Conservation (phyloP, 2,797 vertebrate species). For the Naso thynnoides region DNA sequence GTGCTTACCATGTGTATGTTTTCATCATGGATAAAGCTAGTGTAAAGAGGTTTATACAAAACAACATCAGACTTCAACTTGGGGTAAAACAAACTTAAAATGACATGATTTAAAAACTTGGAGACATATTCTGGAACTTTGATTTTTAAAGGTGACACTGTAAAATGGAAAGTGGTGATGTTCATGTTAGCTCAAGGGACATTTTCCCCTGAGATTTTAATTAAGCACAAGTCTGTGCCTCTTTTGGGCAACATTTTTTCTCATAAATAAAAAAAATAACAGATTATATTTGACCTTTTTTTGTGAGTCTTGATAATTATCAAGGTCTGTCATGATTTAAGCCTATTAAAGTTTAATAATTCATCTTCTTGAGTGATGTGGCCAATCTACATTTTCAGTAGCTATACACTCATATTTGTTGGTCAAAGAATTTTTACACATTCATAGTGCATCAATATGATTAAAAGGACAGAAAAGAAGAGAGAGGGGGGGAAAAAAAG, state of each 20-base stretch:
- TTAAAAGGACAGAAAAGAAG: not conserved
- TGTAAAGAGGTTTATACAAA: not conserved
- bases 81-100: not conserved
- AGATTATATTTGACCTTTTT: not conserved
- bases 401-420: not conserved
- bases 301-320: not conserved
- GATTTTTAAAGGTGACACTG: constrained; percentile 67
- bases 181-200: constrained; percentile 38
- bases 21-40: not conserved
- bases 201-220: constrained; percentile 5
- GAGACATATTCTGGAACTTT: not conserved
- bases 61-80: not conserved
- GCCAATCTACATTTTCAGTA: not conserved
- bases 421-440: not conserved
- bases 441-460: not conserved
- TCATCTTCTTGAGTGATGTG: not conserved
- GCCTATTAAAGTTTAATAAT: not conserved
- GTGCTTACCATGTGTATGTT: not conserved
- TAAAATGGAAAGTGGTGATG: constrained; percentile 41
- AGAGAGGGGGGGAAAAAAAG: not conserved
- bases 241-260: not conserved
- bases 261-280: not conserved
- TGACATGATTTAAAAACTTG: not conserved
- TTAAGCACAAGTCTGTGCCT: not conserved
- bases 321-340: not conserved